Evolutionary conservation across 2,797 vertebrate species (phyloP).

Genomic region (Hylomyscus alleni): DNA sequence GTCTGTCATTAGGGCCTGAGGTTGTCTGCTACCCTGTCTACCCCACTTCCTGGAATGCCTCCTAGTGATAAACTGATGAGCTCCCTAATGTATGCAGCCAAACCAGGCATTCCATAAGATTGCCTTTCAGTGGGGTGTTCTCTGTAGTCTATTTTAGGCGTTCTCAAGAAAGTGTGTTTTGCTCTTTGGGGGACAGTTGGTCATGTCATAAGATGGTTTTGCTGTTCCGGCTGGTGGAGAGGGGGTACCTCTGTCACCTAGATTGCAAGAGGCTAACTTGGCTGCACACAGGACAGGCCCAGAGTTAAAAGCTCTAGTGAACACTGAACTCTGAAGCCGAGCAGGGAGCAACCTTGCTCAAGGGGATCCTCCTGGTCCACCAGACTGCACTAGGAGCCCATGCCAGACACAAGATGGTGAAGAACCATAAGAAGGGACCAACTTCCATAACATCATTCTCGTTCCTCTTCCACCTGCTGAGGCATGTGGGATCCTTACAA

Average conservation of each 20-base stretch:
- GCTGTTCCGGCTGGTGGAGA: neutral
- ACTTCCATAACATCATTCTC: no score
- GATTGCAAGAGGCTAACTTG: neutral
- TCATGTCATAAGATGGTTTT: neutral
- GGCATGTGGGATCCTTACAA: neutral
- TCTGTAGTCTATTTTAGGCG: neutral
- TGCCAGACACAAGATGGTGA: accelerated
- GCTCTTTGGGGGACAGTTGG: neutral
- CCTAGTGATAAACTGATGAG: neutral
- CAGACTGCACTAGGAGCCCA: neutral
- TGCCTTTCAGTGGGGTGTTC: neutral
- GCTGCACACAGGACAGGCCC: neutral
- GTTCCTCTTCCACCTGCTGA: neutral
- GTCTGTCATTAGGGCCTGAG: neutral
- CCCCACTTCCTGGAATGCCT: neutral
- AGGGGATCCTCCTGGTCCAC: neutral
- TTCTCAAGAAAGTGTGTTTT: neutral
- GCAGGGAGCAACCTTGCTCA: neutral
- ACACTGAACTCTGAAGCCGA: neutral
- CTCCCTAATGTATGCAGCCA: neutral
- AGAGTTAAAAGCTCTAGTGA: neutral
- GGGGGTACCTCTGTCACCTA: neutral
- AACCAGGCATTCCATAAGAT: neutral
- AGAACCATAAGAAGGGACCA: accelerated
- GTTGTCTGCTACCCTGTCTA: neutral